A percentile compares a stretch with the other conserved stretches of the same genome.
Conservation (phyloP, 2,113 vertebrate genomes). For the Dolichotis patagonum region DNA sequence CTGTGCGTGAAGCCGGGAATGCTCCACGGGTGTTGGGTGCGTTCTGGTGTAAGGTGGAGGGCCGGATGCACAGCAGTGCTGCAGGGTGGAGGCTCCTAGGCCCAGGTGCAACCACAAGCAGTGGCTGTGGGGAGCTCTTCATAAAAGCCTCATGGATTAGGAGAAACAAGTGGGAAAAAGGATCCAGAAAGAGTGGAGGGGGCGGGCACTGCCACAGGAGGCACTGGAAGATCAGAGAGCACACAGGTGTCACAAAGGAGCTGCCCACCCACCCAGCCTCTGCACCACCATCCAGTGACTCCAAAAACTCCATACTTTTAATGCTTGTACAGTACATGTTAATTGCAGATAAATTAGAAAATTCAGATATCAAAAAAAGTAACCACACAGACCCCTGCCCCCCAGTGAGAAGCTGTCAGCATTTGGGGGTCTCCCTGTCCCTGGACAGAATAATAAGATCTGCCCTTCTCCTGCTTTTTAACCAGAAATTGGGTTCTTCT, state of each 20-base stretch:
- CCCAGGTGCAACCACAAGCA: fast-evolving
- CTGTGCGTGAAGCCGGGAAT: fast-evolving
- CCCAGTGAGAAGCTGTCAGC: fast-evolving
- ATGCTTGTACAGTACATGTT: not conserved
- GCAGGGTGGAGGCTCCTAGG: fast-evolving
- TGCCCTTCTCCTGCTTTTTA: not conserved
- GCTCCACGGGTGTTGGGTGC: fast-evolving
- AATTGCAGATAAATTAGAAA: not conserved
- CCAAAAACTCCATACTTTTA: no score
- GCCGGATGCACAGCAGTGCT: not conserved
- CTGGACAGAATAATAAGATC: not conserved
- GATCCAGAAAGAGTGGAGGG: not conserved
- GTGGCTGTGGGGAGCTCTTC: not conserved
- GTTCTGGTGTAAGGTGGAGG: fast-evolving
- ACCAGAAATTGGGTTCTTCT: not conserved
- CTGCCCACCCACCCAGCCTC: not conserved
- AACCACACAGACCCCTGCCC: not conserved
- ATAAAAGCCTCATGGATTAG: not conserved
- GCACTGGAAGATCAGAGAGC: no score
- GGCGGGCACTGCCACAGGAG: fast-evolving
- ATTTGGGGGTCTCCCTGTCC: not conserved
- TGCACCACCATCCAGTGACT: not conserved
- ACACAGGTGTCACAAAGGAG: not conserved
- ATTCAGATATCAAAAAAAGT: not conserved
- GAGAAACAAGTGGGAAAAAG: fast-evolving